Base-by-base conservation (phyloP, 2,113 vertebrate genomes). In the Gymnorhina tibicen region DNA sequence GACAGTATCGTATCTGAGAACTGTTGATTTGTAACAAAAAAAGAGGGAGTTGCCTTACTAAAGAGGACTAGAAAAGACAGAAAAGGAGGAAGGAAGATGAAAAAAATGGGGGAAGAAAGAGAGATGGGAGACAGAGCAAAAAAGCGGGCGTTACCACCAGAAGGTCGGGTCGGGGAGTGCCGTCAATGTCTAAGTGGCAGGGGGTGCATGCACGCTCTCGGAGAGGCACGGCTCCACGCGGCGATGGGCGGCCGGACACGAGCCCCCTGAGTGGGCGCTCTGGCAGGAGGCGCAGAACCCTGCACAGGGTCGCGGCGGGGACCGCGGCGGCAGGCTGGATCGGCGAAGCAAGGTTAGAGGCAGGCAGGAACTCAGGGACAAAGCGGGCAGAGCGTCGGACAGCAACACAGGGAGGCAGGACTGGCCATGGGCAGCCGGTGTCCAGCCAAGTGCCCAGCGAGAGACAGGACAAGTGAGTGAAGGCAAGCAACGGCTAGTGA, bases 141-240 rank as follows among this genome's bases (percentile, higher is more conserved):
- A 5, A 37, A 60, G 35, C 16, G n/a, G n/a, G n/a, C 23, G 5
- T 26, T 60, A 6, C 10, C n/a, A 11, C 1, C 58, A 37, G n/a
- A 6, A 37, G n/a, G n/a, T 18, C 15, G 23, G n/a, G n/a, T 18
- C 15, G 23, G n/a, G n/a, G 16, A 26, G 58, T 12, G 58, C n/a
- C 3, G 10, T 26, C 23, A 3, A 0, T 8, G 58, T 13, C 24
- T 37, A 1, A 20, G 26, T 9, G 59, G 2, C 37, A 18, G 35
- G 59, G 15, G 24, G 14, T 26, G 35, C 6, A 16, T 9, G 23
- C 58, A 3, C 14, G 23, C 58, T n/a, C 55, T 14, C 3, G 21
- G 53, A n/a, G 33, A n/a, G 53, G 52, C 50, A 4, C 52, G 28
- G 53, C 56, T 35, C 58, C 58, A n/a, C 7, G 15, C 58, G 15